Evolutionary conservation across 2,888 invertebrate genomes (phyloP).

Genomic region (Oscheius sp.): DNA sequence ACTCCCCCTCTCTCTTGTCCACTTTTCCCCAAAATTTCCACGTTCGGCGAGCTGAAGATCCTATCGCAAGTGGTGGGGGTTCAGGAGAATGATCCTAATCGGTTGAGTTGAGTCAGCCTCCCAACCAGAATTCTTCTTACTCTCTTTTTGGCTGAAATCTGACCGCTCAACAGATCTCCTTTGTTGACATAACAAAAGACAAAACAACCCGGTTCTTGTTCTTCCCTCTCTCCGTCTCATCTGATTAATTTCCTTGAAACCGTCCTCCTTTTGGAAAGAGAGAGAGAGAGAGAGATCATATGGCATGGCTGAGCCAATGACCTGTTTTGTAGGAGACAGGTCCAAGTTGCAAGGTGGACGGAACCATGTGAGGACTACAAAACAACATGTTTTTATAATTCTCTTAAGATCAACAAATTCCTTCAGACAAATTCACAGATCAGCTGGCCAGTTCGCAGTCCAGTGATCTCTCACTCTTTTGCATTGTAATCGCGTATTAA

Average conservation of each 20-base stretch:
- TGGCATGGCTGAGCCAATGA: too few relatives aligned
- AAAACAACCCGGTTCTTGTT: not conserved
- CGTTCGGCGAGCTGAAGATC: not conserved
- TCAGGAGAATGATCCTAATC: not conserved
- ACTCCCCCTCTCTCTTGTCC: too few relatives aligned
- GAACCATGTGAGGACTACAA: not conserved
- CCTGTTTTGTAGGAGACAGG: too few relatives aligned
- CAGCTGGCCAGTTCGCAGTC: not conserved
- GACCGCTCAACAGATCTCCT: constrained; percentile 7
- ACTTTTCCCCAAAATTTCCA: not conserved
- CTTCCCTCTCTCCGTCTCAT: not conserved
- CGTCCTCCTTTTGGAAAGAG: too few relatives aligned
- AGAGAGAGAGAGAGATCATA: too few relatives aligned
- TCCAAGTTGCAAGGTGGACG: too few relatives aligned
- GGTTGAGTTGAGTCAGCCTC: not conserved
- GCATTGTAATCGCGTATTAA: not conserved
- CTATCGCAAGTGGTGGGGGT: not conserved
- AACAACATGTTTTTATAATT: not conserved
- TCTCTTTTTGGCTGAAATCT: not conserved
- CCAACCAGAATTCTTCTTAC: not conserved
- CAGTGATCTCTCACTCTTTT: not conserved
- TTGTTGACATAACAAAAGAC: constrained; percentile 7
- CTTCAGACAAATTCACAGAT: not conserved
- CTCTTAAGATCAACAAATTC: not conserved
- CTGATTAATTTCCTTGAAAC: not conserved